Evolutionary conservation across 2,797 vertebrate genomes (phyloP).

Genomic region (Esox lucius): DNA sequence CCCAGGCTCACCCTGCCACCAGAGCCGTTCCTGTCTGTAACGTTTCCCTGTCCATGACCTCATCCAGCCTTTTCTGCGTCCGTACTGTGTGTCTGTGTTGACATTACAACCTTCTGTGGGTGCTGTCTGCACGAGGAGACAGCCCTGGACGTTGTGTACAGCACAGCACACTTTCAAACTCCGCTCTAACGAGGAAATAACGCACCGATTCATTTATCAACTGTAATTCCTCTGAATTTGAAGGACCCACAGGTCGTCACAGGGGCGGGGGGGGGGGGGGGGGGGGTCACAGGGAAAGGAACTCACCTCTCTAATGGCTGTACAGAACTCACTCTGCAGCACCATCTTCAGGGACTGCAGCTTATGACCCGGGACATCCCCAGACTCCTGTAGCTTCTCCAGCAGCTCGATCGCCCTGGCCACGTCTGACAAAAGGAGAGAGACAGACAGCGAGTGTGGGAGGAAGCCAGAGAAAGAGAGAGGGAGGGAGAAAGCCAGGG

Average conservation of each 20-base stretch:
- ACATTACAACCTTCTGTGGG: background rate
- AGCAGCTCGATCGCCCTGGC: conserved; percentile 94
- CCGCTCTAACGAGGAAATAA: background rate
- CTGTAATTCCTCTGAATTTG: background rate
- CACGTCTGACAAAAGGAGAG: conserved; percentile 82
- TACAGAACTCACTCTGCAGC: conserved; percentile 99
- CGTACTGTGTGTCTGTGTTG: background rate
- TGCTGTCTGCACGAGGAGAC: background rate
- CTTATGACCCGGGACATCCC: conserved; percentile 96
- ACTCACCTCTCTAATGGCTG: conserved; percentile 97
- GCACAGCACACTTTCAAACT: background rate
- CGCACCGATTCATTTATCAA: background rate
- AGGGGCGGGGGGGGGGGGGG: too few species aligned
- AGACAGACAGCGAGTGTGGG: conserved; percentile 14
- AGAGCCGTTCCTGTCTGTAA: background rate
- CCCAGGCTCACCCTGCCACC: conserved; percentile 11
- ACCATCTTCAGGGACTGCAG: conserved; percentile 97
- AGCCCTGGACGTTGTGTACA: background rate
- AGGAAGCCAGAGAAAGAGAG: background rate
- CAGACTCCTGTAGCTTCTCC: conserved; percentile 96
- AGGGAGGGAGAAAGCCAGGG: background rate
- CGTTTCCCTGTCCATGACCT: background rate
- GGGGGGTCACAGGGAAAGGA: background rate
- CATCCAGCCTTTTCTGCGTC: background rate
- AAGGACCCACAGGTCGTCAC: background rate